Evolutionary conservation across 2,797 vertebrate genomes (phyloP), one percentile per base, ranked within the genome.

Genomic region (Mus minutoides): DNA sequence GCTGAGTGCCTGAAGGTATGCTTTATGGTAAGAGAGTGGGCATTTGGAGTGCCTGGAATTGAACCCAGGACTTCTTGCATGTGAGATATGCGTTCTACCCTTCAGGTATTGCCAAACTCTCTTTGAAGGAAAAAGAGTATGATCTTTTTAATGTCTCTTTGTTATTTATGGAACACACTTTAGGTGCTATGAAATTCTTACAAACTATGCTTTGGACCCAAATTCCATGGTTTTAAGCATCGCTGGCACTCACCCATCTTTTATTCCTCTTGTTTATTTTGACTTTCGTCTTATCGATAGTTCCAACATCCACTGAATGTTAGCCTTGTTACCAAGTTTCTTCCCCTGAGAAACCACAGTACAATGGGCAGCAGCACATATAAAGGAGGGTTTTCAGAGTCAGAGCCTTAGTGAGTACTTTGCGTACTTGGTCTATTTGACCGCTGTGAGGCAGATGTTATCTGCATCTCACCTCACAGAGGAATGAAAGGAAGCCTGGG

Each of bases 131-230:
- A 91, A 91, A 64, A 86, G 21, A 88, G 91, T 43, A 69, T 52
- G 16, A 17, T 78, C n/a, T 43, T 92, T 34, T 49, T 9, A 91
- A 89, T 24, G 37, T 76, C 9, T 73, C 26, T 56, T 89, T 83
- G 76, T 69, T 69, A 93, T 88, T 86, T 88, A 76, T 37, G 21
- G 46, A 71, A 64, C 46, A 60, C 58, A 92, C 67, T 92, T 87
- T 75, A 93, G 85, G 71, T 22, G 3, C n/a, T 62, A 58, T 69
- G 62, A 86, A 60, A 79, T 13, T 83, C 56, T 88, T 76, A 67
- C 11, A 90, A 90, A 87, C 54, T 52, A 22, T 14, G 3, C 64
- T 79, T 91, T 91, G 76, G 91, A 90, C 3, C 9, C 54, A 79
- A 40, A 90, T 37, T 46, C 84, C 10, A 43, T 54, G 52, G 10